These are phyloP conservation scores for Hucho hucho DNA, from an alignment of 2,113 vertebrate genomes.

Conservation along the genomic window DNA sequence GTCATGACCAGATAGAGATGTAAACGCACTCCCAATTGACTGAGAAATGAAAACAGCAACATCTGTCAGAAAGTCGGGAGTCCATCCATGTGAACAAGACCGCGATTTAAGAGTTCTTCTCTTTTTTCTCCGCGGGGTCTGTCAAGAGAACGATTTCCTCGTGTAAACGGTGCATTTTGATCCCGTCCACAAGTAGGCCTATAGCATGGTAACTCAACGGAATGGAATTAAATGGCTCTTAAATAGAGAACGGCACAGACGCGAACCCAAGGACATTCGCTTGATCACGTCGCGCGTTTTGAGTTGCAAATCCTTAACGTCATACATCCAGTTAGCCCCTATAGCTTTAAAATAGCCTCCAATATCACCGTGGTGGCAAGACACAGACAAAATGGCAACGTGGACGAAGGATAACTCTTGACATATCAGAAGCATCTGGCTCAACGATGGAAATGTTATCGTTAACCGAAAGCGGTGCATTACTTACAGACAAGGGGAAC, in stretches of 20 bases:
- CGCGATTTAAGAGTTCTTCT: neutral
- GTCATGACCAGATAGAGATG: too few species aligned
- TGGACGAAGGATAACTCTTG: neutral
- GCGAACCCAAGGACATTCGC: slow-evolving; percentile 6
- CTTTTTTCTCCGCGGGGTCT: too few species aligned
- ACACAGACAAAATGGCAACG: slow-evolving; percentile 39
- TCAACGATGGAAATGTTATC: neutral
- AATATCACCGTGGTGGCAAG: slow-evolving; percentile 48
- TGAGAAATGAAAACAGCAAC: too few species aligned
- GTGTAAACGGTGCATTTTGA: slow-evolving; percentile 35
- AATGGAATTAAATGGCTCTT: neutral
- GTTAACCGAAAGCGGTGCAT: neutral
- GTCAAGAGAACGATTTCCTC: slow-evolving; percentile 44
- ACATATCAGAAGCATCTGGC: neutral
- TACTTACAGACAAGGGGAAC: slow-evolving; percentile 62
- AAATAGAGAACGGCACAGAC: neutral
- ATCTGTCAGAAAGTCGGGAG: neutral
- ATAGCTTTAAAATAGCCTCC: slow-evolving; percentile 25
- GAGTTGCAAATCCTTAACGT: slow-evolving; percentile 13
- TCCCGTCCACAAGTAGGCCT: neutral
- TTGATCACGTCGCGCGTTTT: neutral
- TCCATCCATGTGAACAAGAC: neutral
- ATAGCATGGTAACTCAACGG: too few species aligned
- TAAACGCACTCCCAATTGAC: too few species aligned
- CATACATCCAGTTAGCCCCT: slow-evolving; percentile 32